A percentile compares a stretch with the other conserved stretches of the same genome.
These are phyloP conservation scores for Bubo bubo DNA, from an alignment of 2,113 vertebrate genomes.

Conservation along the genomic window DNA sequence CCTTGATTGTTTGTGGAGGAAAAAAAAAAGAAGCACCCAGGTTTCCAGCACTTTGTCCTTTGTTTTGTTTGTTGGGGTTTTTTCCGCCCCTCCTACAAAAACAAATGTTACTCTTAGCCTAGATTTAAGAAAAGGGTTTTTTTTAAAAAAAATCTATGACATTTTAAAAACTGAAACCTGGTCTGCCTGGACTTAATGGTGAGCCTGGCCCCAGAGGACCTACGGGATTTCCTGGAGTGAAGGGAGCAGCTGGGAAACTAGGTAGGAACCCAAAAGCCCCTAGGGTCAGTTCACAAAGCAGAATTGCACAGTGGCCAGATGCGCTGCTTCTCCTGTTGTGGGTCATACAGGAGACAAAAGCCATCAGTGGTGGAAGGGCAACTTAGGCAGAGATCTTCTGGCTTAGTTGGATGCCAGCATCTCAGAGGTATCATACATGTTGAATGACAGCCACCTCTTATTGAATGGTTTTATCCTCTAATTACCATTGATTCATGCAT, in stretches of 20 bases:
- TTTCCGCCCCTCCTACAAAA: neutral
- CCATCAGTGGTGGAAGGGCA: slow-evolving; percentile 62
- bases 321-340: neutral
- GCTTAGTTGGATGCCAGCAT: slow-evolving; percentile 70
- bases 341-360: slow-evolving; percentile 69
- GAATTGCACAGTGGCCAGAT: neutral
- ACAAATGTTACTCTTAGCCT: neutral
- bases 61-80: too few relatives aligned
- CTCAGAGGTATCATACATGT: slow-evolving; percentile 25
- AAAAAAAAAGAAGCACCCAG: neutral
- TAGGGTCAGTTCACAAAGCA: neutral
- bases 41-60: neutral
- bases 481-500: neutral
- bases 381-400: slow-evolving; percentile 54
- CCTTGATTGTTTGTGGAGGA: neutral
- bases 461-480: neutral
- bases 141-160: neutral
- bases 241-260: slow-evolving; percentile 68
- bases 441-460: neutral
- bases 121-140: neutral
- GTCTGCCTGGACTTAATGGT: slow-evolving; percentile 66
- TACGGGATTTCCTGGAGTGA: slow-evolving; percentile 68
- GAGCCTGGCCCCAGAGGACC: slow-evolving; percentile 66
- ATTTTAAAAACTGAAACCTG: slow-evolving; percentile 62
- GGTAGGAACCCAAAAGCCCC: slow-evolving; percentile 11